These are phyloP conservation scores for Euzophera pinguis DNA, from an alignment of 2,888 invertebrate genomes.

Conservation along the genomic window DNA sequence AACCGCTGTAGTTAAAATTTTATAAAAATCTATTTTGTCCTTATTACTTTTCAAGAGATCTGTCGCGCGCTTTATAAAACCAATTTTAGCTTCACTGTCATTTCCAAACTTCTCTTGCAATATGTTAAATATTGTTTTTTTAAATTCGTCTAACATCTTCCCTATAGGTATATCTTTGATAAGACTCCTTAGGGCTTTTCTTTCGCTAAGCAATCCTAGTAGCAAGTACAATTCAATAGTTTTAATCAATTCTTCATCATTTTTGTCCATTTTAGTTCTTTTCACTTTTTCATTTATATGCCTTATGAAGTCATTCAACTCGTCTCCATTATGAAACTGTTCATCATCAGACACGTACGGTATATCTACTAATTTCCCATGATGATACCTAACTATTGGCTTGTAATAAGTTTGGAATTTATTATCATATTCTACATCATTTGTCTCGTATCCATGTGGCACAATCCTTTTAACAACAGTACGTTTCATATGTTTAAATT, in stretches of 20 bases:
- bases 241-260: no score
- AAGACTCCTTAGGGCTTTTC: no score
- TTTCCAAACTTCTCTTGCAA: neutral
- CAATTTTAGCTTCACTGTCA: neutral
- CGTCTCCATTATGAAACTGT: neutral
- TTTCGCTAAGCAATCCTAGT: no score
- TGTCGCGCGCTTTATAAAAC: neutral
- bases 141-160: neutral
- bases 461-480: slow-evolving; percentile 18
- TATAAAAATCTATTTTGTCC: neutral
- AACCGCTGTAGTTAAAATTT: neutral
- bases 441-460: slow-evolving; percentile 7
- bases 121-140: neutral
- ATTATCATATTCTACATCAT: slow-evolving; percentile 13
- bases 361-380: neutral
- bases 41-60: neutral
- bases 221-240: no score
- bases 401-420: neutral
- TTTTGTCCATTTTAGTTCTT: no score
- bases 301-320: no score
- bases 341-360: neutral
- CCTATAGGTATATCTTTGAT: no score
- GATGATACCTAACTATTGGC: neutral
- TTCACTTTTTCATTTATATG: no score
- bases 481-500: slow-evolving; percentile 1